Evolutionary conservation across 2,797 vertebrate species (phyloP), one percentile per base, ranked within the genome.

Genomic region (Hypotaenidia philippensis): DNA sequence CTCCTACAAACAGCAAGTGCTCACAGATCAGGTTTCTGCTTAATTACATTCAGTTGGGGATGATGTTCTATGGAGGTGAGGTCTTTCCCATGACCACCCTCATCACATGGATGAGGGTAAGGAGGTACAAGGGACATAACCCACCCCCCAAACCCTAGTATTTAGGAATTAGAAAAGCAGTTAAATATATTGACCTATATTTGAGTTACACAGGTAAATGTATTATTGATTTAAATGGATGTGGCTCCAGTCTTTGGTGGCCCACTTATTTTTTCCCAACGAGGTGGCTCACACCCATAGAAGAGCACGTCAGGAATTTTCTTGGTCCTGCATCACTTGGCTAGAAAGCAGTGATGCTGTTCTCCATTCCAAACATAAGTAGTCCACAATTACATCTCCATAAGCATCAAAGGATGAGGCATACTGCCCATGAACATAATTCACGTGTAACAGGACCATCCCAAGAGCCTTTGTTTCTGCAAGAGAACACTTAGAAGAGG

Each of bases 381-480:
- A 57, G 88, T 32, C 34, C 31, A 41, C 36, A 56, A 10, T 29
- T 75, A 40, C 13, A 32, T 27, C 36, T 60, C 65, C 38, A 36
- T 27, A 34, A 80, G 29, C 40, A 66, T 38, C 60, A 57, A 53
- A 71, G 69, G 74, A 41, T 0, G 0, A 71, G 44, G 76, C 68
- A 70, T 56, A 72, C 23, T 83, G 63, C 45, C 40, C 26, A 15
- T 8, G 26, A 49, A 22, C 61, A 63, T 44, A 18, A 44, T 7
- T 27, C 36, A 11, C 0, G 0, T 1, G 2, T 38, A 75, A 57
- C 38, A 66, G 11, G 4, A 81, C 9, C 38, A 74, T 25, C 45
- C 65, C 45, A 38, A 14, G 11, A 50, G 26, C 1, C 1, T 61
- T 56, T 55, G 61, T 26, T 76, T 84, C 74, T 83, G 79, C 83